phyloP scores from a whole-genome alignment of 2,888 invertebrate species.

The Clostera curtula region DNA sequence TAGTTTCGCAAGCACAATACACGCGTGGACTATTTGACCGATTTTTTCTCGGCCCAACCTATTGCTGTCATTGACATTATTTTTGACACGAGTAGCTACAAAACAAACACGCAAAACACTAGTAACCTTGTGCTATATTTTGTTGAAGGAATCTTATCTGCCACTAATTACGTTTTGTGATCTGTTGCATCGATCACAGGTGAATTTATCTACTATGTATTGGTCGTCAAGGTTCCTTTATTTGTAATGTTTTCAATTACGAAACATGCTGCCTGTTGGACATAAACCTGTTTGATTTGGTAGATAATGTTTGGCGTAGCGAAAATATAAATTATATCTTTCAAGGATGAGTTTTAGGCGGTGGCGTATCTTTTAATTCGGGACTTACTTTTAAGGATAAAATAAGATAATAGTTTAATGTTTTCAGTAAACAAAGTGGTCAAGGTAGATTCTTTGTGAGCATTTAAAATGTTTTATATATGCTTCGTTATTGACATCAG shows the following conservation, averaged over 20 bases:
- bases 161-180: slow-evolving; percentile 20
- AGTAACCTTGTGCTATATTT: slow-evolving; percentile 50
- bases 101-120: slow-evolving; percentile 35
- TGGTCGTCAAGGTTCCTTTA: slow-evolving; percentile 27
- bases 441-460: too few species aligned
- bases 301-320: background rate
- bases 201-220: slow-evolving; percentile 26
- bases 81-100: slow-evolving; percentile 32
- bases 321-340: slow-evolving; percentile 2
- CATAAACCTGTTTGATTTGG: too few species aligned
- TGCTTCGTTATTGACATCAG: background rate
- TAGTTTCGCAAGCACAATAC: background rate
- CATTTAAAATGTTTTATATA: too few species aligned
- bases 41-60: slow-evolving; percentile 8
- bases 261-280: too few species aligned
- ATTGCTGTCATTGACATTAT: slow-evolving; percentile 50
- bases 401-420: too few species aligned
- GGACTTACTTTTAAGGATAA: too few species aligned
- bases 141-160: slow-evolving; percentile 45
- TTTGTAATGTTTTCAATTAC: background rate
- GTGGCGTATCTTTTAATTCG: too few species aligned
- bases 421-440: too few species aligned
- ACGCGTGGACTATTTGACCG: slow-evolving; percentile 2
- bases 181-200: slow-evolving; percentile 28
- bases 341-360: slow-evolving; percentile 4